A percentile compares a stretch with the other conserved stretches of the same genome.
Evolutionary conservation across 2,113 vertebrate genomes (phyloP).

Genomic region (Fulmarus glacialis): DNA sequence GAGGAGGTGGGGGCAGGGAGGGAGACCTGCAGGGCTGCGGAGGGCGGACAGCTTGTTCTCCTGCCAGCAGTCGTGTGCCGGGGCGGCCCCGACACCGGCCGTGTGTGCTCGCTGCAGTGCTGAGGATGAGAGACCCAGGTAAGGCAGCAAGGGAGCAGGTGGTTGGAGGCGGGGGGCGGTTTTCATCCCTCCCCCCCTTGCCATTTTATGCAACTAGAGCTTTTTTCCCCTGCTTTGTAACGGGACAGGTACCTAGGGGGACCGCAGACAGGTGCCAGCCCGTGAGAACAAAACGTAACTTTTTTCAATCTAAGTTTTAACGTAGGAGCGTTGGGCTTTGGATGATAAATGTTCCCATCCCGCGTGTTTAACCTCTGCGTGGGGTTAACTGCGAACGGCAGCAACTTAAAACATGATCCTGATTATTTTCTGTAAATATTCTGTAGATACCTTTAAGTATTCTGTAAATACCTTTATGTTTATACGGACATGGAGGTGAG

Average conservation of each 20-base stretch:
- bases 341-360: background rate
- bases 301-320: background rate
- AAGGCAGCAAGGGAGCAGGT: background rate
- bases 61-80: background rate
- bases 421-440: background rate
- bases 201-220: background rate
- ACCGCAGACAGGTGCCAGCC: background rate
- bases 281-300: background rate
- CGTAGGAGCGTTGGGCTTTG: background rate
- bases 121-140: background rate
- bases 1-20: background rate
- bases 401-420: background rate
- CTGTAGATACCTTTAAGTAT: background rate
- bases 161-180: accelerated
- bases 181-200: accelerated
- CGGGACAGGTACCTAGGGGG: accelerated
- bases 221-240: background rate
- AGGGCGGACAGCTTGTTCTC: background rate
- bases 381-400: background rate
- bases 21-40: background rate
- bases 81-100: background rate
- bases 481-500: no score
- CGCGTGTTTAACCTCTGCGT: background rate
- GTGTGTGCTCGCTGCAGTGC: accelerated
- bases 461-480: background rate